A percentile compares a stretch with the other conserved stretches of the same genome.
These are phyloP conservation scores for Saccopteryx leptura DNA, from an alignment of 2,113 vertebrate genomes.

Conservation along the genomic window DNA sequence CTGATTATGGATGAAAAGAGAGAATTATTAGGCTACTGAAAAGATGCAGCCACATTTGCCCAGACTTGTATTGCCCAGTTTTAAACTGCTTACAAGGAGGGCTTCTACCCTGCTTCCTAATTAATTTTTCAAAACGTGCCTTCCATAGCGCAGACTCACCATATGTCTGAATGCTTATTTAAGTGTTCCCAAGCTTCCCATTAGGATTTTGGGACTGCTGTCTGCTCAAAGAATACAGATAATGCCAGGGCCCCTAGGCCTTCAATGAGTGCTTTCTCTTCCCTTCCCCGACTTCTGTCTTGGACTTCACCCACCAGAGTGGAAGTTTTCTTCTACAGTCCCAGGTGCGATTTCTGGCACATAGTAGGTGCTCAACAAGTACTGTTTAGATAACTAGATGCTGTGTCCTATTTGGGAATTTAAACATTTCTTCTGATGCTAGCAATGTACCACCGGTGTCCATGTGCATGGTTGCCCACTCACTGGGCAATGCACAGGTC, in stretches of 20 bases:
- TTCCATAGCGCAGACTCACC: slow-evolving; percentile 38
- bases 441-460: neutral
- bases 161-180: neutral
- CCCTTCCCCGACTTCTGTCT: neutral
- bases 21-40: neutral
- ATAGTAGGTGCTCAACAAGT: neutral
- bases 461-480: neutral
- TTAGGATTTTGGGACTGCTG: neutral
- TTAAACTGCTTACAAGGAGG: slow-evolving; percentile 5
- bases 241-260: neutral
- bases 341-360: neutral
- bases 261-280: neutral
- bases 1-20: slow-evolving; percentile 2
- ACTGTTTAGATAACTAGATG: neutral
- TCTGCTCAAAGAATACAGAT: neutral
- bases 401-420: neutral
- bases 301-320: neutral
- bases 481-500: neutral
- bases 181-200: slow-evolving; percentile 1
- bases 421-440: neutral
- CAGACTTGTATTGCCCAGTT: neutral
- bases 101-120: neutral
- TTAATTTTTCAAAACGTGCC: slow-evolving; percentile 36
- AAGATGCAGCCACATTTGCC: neutral
- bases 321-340: neutral